phyloP scores from a whole-genome alignment of 2,113 vertebrate genomes.

The Phasianus colchicus region DNA sequence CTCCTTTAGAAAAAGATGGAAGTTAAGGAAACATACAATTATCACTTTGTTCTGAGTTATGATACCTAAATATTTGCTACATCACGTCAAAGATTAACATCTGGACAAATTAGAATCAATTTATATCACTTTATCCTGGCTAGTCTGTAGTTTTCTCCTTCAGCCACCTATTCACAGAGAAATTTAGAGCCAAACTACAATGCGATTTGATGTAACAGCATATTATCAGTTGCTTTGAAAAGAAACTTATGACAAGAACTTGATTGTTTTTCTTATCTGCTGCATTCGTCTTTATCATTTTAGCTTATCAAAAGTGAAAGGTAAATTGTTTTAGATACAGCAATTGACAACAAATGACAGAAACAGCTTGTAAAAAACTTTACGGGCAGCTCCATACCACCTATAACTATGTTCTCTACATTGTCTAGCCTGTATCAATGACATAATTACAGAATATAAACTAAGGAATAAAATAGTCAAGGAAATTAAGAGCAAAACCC shows the following conservation, averaged over 20 bases:
- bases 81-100: accelerated
- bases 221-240: not conserved
- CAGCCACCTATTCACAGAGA: not conserved
- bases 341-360: not conserved
- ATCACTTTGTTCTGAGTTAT: not conserved
- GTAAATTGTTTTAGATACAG: not conserved
- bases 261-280: not conserved
- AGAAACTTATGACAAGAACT: not conserved
- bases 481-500: not conserved
- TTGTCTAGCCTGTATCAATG: not conserved
- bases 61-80: not conserved
- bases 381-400: not conserved
- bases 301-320: not conserved
- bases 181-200: not conserved
- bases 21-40: not conserved
- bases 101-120: not conserved
- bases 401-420: not conserved
- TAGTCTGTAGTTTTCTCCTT: not conserved
- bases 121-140: not conserved
- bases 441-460: not conserved
- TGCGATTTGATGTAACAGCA: not conserved
- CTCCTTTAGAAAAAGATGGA: not conserved
- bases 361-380: not conserved
- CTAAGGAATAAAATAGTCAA: not conserved
- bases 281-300: not conserved